Evolutionary conservation across 2,113 vertebrate genomes (phyloP).

Genomic region (Zootoca vivipara): DNA sequence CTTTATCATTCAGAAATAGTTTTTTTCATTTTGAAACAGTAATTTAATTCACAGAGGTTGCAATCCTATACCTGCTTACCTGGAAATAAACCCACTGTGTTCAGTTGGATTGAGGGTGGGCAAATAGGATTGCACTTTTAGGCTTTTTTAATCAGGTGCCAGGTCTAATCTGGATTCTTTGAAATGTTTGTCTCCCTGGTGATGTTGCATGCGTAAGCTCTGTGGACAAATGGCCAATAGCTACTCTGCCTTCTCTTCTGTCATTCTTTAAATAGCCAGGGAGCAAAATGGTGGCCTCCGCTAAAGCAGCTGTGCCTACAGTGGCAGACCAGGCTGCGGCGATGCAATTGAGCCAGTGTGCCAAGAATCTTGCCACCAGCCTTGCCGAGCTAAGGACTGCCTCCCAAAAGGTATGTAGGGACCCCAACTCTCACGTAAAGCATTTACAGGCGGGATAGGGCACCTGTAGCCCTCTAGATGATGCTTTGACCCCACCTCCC

Average conservation of each 20-base stretch:
- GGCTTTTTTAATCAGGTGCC: no score
- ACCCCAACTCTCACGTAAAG: neutral
- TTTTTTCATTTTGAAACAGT: no score
- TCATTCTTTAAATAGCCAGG: conserved; percentile 82
- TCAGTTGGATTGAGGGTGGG: no score
- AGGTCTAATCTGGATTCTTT: no score
- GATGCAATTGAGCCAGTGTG: conserved; percentile 97
- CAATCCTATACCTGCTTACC: no score
- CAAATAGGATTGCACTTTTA: no score
- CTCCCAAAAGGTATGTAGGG: conserved; percentile 85
- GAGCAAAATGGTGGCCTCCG: conserved; percentile 96
- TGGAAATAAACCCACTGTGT: no score
- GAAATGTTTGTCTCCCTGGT: neutral
- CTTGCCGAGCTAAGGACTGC: conserved; percentile 93
- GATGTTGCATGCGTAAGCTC: neutral
- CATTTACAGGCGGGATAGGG: neutral
- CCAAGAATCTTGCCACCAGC: conserved; percentile 96
- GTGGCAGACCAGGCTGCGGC: conserved; percentile 95
- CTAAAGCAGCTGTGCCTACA: conserved; percentile 94
- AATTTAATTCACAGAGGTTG: no score
- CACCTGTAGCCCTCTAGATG: neutral
- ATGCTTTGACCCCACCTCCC: neutral
- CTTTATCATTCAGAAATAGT: no score
- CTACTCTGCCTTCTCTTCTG: no score
- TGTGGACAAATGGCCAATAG: neutral